A percentile compares a stretch with the other conserved stretches of the same genome.
Evolutionary conservation across 2,113 vertebrate species (phyloP).

Genomic region (Salvator merianae): DNA sequence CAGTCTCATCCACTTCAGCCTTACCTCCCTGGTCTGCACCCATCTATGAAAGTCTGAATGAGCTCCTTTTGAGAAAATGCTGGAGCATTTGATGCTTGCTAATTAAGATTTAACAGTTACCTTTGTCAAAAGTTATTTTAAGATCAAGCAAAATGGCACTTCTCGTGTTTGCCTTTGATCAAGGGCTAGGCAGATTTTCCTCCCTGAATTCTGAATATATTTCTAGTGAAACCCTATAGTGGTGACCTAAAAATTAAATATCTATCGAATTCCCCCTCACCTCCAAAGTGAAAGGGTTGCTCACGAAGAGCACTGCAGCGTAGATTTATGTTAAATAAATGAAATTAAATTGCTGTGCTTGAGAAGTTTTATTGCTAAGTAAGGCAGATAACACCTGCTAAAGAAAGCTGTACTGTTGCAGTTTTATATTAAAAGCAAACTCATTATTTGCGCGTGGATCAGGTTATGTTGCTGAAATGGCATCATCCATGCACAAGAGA

Average conservation of each 20-base stretch:
- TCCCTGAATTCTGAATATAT: background rate
- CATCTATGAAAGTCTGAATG: constrained; percentile 48
- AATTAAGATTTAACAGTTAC: constrained; percentile 61
- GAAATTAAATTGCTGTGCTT: background rate
- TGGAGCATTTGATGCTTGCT: constrained; percentile 38
- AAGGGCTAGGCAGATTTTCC: background rate
- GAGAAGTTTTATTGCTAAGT: background rate
- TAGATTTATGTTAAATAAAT: background rate
- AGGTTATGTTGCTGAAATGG: background rate
- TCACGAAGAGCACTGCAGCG: background rate
- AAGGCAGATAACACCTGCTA: background rate
- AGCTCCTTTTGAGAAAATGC: constrained; percentile 28
- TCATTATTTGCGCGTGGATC: background rate
- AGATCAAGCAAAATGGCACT: constrained; percentile 44
- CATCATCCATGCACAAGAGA: background rate
- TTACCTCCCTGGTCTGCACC: background rate
- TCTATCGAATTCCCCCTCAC: accelerated
- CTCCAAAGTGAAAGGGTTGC: accelerated
- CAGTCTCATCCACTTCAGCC: background rate
- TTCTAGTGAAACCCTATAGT: background rate
- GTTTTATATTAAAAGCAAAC: background rate
- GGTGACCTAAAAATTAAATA: background rate
- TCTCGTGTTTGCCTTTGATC: constrained; percentile 46
- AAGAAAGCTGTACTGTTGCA: background rate
- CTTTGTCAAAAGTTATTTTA: constrained; percentile 53